These are phyloP conservation scores for Picus viridis DNA, from an alignment of 2,797 vertebrate species.

Conservation along the genomic window DNA sequence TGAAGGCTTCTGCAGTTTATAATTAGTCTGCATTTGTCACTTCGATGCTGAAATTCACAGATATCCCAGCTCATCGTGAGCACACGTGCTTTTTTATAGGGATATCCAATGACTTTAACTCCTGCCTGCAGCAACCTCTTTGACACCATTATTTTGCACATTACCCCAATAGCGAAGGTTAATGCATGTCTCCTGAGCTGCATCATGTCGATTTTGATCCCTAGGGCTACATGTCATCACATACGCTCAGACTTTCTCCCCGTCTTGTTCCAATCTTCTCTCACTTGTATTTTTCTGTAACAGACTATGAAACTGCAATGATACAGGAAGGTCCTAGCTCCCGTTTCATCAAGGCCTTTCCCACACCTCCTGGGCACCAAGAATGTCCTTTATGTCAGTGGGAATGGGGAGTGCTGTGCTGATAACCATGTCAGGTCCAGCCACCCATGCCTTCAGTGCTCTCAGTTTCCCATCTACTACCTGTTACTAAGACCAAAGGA, in stretches of 20 bases:
- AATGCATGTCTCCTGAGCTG: background rate
- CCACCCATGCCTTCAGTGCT: background rate
- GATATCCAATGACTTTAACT: background rate
- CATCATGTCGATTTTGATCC: conserved; percentile 14
- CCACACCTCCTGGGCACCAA: background rate
- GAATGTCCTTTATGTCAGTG: background rate
- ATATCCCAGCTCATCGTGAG: background rate
- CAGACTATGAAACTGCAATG: background rate
- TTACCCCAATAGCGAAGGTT: background rate
- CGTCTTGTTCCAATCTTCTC: background rate
- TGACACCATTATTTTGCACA: background rate
- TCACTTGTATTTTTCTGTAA: background rate
- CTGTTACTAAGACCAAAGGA: background rate
- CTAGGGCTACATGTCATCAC: background rate
- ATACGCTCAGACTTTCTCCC: background rate
- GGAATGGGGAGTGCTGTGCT: background rate
- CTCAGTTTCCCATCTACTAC: background rate
- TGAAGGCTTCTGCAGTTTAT: background rate
- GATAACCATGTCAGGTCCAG: background rate
- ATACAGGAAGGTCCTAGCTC: background rate
- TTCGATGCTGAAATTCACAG: background rate
- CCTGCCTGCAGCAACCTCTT: background rate
- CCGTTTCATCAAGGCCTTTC: background rate
- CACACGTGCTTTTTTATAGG: background rate
- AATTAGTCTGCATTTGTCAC: background rate